Base-by-base conservation (phyloP, 1,140 invertebrate species). In the Eumeta japonica region DNA sequence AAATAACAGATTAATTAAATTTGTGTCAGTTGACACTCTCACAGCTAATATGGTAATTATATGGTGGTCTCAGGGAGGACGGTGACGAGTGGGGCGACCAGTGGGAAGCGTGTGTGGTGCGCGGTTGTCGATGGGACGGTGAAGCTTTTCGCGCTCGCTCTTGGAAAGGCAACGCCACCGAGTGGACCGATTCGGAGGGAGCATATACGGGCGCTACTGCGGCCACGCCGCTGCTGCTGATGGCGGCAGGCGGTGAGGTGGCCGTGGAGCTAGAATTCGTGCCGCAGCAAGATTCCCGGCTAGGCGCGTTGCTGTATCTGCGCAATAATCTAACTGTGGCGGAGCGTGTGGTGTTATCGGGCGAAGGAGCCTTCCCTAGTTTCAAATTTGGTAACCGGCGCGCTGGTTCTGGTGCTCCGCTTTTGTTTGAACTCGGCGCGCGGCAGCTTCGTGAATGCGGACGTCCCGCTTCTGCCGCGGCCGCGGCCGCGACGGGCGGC, bases 281-380 rank as follows among this genome's bases (percentile, higher is more conserved):
- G 35, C 65, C 63, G n/a, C 10, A 35, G 28, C 7, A 35, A 31
- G 7, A 40, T 53, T 41, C 45, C 1, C 32, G 45, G 11, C 20
- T 52, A 60, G 13, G 35, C 53, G 42, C 59, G 2, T 47, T 53
- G 16, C 45, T 67, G 1, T 62, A 54, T 35, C 41, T 67, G 10
- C 49, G 61, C 52, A 98, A 97, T 67, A 98, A 98, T 70, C 77
- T 98, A 47, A 98, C 94, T 1, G 85, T 93, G 30, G 74, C 97
- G 48, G 94, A 98, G 73, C 83, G 85, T 10, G 70, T 96, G 10
- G 82, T 86, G 46, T 57, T 98, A 16, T 83, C 82, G 31, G 94
- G 92, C 0, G 81, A 87, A 50, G 92, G 92, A 10, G 90, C 89
- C 1, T 67, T 84, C 45, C 90, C 92, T 7, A 84, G 90, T 62